Evolutionary conservation across 1,140 invertebrate genomes (phyloP), one percentile per base, ranked within the genome.

Genomic region (Calephelis nemesis): DNA sequence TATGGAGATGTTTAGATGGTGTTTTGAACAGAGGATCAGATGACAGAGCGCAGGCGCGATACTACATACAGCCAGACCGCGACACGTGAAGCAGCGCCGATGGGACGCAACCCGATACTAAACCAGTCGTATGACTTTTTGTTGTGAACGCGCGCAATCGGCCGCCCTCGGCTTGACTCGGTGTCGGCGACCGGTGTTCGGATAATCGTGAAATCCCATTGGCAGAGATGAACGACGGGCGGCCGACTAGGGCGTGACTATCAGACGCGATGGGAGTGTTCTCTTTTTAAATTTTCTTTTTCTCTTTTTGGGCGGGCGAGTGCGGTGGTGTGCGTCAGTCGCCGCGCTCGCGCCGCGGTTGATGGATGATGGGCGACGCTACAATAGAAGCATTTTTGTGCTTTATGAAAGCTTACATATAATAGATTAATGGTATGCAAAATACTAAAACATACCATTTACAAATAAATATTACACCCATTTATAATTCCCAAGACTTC

Each of bases 41-140:
- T 74, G 71, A 77, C 81, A 72, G 70, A 79, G 88, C 88, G 88
- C 88, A 85, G 72, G 76, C 78, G 77, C 75, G 74, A 62, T 68
- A 73, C 65, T 65, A 68, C 71, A 62, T 70, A 70, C 68, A 48
- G 47, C 62, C 69, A 71, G 71, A 47, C 65, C 76, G 70, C 82
- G 73, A 65, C 71, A 85, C 85, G 78, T 82, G 87, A 85, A 85
- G 85, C 85, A 81, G 79, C 88, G 83, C 80, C 82, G 82, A 80
- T 91, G 87, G 87, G 88, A 91, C 85, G 88, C 87, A 81, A 87
- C 87, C 87, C 87, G 87, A 91, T 80, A 89, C 88, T 91, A 88
- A 91, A 89, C 83, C 80, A 83, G 88, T 89, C 81, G 81, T 87
- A 74, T 82, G 78, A 88, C 82, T 91, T 89, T 91, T 89, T 91